Percentiles rank a stretch among this genome's conserved stretches.
phyloP scores from a whole-genome alignment of 2,113 vertebrate genomes.

The Thomomys bottae region DNA sequence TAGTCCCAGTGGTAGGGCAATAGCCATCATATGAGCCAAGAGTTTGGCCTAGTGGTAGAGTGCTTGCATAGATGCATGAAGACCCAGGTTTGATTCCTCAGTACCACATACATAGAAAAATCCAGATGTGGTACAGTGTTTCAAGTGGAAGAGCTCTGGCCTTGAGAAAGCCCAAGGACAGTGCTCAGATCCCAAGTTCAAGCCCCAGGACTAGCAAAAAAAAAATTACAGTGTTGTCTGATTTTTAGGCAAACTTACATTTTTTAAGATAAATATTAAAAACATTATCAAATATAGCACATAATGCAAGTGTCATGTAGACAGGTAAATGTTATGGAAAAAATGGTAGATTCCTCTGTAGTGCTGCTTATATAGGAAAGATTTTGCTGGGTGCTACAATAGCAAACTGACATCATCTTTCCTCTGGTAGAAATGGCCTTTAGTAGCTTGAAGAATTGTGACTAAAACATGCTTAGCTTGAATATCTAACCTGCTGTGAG shows the following conservation, averaged over 20 bases:
- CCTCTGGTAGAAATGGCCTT: conserved; percentile 22
- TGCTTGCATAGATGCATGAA: too few relatives aligned
- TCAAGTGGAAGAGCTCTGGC: too few relatives aligned
- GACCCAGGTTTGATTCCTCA: too few relatives aligned
- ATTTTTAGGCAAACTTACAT: conserved; percentile 16
- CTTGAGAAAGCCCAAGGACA: too few relatives aligned
- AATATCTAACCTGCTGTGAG: conserved; percentile 54
- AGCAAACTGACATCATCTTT: conserved; percentile 23
- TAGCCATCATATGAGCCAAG: too few relatives aligned
- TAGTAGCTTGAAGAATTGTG: conserved; percentile 38
- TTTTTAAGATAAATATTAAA: conserved; percentile 7
- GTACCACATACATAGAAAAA: too few relatives aligned
- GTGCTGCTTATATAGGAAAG: background rate
- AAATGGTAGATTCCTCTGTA: background rate
- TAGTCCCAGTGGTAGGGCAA: too few relatives aligned
- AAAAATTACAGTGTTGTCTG: background rate
- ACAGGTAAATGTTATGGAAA: background rate
- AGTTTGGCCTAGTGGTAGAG: too few relatives aligned
- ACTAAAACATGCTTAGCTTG: conserved; percentile 60
- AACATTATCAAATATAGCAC: background rate
- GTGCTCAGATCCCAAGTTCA: too few relatives aligned
- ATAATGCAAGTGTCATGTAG: background rate
- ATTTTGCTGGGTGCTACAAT: background rate
- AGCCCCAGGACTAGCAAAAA: too few relatives aligned
- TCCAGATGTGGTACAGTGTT: too few relatives aligned